Percentiles rank a stretch among this genome's conserved stretches.
These are phyloP conservation scores for Ondatra zibethicus DNA, from an alignment of 2,113 vertebrate genomes.

Conservation along the genomic window DNA sequence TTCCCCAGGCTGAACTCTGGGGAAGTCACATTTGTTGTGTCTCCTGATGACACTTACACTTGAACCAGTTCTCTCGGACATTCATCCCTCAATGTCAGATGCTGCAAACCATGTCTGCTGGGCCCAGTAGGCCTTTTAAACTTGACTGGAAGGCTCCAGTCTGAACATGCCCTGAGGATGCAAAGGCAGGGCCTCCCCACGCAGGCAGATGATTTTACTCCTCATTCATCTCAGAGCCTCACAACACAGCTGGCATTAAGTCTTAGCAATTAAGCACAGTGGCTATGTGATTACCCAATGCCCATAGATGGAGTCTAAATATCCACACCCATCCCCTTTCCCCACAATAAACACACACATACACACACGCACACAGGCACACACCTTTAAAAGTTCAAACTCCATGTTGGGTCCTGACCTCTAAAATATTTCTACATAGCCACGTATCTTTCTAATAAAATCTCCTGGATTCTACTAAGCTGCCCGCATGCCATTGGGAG, in stretches of 20 bases:
- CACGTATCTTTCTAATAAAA: conserved; percentile 88
- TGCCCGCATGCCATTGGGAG: conserved; percentile 82
- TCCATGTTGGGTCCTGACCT: conserved; percentile 81
- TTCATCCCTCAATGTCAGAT: background rate
- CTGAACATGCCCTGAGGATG: background rate
- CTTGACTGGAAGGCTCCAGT: background rate
- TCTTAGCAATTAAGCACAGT: background rate
- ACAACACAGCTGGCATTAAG: background rate
- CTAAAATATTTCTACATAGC: conserved; percentile 90
- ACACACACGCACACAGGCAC: conserved; percentile 39
- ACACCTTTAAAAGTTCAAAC: conserved; percentile 81
- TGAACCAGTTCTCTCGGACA: background rate
- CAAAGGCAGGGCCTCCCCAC: background rate
- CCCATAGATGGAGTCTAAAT: conserved; percentile 46
- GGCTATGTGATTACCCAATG: conserved; percentile 22
- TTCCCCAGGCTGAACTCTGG: background rate
- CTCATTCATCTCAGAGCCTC: background rate
- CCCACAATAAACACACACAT: background rate
- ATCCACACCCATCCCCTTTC: background rate
- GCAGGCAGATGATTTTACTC: background rate
- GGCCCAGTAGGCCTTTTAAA: background rate
- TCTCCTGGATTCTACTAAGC: conserved; percentile 84
- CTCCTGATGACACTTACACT: background rate
- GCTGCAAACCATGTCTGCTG: background rate
- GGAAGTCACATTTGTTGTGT: background rate